Evolutionary conservation across 2,113 vertebrate genomes (phyloP).

Genomic region (Halcyon senegalensis): DNA sequence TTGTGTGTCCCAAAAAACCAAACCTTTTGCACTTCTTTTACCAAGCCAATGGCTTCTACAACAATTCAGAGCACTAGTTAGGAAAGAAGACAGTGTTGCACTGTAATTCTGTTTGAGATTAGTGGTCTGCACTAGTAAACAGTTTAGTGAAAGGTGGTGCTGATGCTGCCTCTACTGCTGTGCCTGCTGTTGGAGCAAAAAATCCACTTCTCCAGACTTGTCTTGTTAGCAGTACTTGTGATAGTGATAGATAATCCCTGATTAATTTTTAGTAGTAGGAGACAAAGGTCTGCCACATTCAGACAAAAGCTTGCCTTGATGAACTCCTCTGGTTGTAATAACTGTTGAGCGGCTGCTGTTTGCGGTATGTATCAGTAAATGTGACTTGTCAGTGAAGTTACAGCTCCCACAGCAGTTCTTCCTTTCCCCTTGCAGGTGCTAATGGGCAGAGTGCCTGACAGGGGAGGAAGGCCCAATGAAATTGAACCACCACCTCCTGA

Average conservation of each 20-base stretch:
- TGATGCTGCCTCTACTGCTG: background rate
- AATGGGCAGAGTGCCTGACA: constrained; percentile 96
- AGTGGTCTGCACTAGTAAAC: background rate
- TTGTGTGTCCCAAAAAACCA: background rate
- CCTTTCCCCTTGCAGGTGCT: constrained; percentile 80
- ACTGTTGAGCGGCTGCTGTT: background rate
- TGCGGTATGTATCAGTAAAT: background rate
- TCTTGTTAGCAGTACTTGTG: background rate
- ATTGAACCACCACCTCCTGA: constrained; percentile 96
- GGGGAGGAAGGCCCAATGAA: constrained; percentile 95
- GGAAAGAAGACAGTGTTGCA: background rate
- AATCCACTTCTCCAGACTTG: background rate
- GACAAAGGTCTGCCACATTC: background rate
- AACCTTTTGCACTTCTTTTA: background rate
- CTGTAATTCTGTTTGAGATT: background rate
- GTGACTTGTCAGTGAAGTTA: background rate
- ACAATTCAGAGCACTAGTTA: background rate
- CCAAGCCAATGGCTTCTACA: background rate
- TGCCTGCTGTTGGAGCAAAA: background rate
- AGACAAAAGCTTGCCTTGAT: background rate
- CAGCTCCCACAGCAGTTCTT: background rate
- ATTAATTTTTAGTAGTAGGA: background rate
- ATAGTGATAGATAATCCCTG: background rate
- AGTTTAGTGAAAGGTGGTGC: background rate
- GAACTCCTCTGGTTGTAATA: background rate